Evolutionary conservation across 2,797 vertebrate species (phyloP).

Genomic region (Melanotaenia maccullochi): DNA sequence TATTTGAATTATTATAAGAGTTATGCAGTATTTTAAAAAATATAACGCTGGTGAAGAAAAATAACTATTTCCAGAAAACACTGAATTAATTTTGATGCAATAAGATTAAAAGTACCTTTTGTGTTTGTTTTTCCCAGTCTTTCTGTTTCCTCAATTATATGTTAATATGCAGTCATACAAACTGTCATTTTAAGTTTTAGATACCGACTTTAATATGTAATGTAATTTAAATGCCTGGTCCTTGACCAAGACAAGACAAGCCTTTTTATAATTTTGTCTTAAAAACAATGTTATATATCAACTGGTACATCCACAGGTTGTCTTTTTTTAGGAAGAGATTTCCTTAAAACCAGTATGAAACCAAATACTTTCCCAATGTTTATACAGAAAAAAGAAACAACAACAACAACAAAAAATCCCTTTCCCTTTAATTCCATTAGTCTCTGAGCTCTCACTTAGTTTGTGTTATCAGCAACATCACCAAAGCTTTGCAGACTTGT

Average conservation of each 20-base stretch:
- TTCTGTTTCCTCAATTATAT: not conserved
- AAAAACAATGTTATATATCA: not conserved
- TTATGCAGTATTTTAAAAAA: not conserved
- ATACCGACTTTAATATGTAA: not conserved
- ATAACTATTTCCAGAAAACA: not conserved
- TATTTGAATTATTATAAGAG: not conserved
- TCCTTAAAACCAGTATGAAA: not conserved
- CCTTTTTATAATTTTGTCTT: not conserved
- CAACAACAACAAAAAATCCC: not conserved
- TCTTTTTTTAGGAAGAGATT: not conserved
- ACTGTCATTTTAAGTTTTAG: not conserved
- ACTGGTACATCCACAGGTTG: not conserved
- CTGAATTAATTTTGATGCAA: not conserved
- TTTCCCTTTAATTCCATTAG: not conserved
- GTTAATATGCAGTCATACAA: not conserved
- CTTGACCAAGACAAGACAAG: too few species aligned
- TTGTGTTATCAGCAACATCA: conserved; percentile 22
- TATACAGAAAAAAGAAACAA: not conserved
- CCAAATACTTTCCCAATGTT: not conserved
- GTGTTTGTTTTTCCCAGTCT: not conserved
- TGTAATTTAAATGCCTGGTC: not conserved
- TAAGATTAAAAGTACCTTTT: not conserved
- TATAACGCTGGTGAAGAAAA: not conserved
- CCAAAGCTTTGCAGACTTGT: conserved; percentile 7
- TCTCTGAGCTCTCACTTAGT: not conserved